Conservation (phyloP, 64 coral and sea anemone genomes). For the Pocillopora damicornis region DNA sequence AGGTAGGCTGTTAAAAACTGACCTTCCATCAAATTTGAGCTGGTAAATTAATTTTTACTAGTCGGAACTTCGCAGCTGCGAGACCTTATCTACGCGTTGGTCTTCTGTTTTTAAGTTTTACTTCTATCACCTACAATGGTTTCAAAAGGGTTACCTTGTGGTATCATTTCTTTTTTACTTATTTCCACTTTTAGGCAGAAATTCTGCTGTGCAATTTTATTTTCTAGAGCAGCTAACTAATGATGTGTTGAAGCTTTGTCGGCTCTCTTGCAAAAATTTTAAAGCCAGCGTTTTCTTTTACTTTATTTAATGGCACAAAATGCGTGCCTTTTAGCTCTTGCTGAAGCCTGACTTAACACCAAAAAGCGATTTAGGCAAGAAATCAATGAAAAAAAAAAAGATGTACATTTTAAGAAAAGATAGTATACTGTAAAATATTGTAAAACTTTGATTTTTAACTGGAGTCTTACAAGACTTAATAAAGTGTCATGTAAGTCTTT, state of each 20-base stretch:
- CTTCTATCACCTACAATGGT: neutral
- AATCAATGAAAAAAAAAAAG: constrained; percentile 14
- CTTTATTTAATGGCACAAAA: neutral
- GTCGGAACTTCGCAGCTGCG: neutral
- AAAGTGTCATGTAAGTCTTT: constrained; percentile 56
- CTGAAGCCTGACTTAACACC: constrained; percentile 2
- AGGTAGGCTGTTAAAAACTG: neutral
- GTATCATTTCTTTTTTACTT: neutral
- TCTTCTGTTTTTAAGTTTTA: neutral
- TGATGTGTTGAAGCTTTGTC: too few species aligned
- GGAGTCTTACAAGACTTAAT: constrained; percentile 61
- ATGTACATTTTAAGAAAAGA: constrained; percentile 75
- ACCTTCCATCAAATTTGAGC: too few species aligned
- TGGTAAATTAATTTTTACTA: too few species aligned
- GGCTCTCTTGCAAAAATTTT: too few species aligned
- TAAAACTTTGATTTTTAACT: constrained; percentile 87
- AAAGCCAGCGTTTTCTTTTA: neutral
- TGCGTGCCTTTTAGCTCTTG: neutral
- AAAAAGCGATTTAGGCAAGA: constrained; percentile 11
- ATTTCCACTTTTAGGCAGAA: neutral
- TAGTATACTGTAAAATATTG: constrained; percentile 70
- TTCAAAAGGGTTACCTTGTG: neutral
- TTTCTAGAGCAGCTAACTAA: neutral
- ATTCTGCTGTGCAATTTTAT: neutral
- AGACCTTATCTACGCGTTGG: neutral